These are phyloP conservation scores for Callithrix jacchus DNA, from an alignment of 2,113 vertebrate genomes.

Conservation along the genomic window DNA sequence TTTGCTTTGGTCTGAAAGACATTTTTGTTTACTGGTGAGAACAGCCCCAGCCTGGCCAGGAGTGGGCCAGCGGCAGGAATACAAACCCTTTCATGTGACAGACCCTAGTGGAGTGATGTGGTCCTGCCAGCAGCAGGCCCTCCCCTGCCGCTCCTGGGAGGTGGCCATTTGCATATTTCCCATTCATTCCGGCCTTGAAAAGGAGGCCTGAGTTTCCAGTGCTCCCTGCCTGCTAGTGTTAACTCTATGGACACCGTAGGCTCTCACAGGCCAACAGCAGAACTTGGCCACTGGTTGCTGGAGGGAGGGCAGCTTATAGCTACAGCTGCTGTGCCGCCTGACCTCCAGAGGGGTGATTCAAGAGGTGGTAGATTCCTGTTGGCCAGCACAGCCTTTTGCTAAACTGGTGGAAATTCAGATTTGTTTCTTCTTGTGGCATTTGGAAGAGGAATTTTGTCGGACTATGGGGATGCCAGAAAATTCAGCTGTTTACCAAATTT, in stretches of 20 bases:
- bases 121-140: slow-evolving; percentile 85
- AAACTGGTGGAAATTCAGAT: background rate
- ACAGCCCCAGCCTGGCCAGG: slow-evolving; percentile 72
- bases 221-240: slow-evolving; percentile 33
- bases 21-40: slow-evolving; percentile 82
- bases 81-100: slow-evolving; percentile 80
- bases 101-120: slow-evolving; percentile 92
- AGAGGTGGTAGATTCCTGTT: background rate
- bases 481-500: background rate
- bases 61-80: slow-evolving; percentile 67
- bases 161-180: slow-evolving; percentile 86
- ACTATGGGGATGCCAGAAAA: background rate
- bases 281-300: background rate
- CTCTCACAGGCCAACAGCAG: background rate
- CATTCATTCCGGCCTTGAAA: slow-evolving; percentile 83
- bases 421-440: slow-evolving; percentile 44
- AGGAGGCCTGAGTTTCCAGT: slow-evolving; percentile 78
- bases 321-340: background rate
- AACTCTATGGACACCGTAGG: slow-evolving; percentile 18
- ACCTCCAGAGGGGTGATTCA: background rate
- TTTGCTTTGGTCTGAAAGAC: slow-evolving; percentile 79
- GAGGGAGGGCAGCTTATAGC: background rate
- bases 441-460: background rate
- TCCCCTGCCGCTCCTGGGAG: slow-evolving; percentile 80
- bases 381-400: background rate